Evolutionary conservation across 2,888 invertebrate species (phyloP).

Genomic region (Apodemia duryi): DNA sequence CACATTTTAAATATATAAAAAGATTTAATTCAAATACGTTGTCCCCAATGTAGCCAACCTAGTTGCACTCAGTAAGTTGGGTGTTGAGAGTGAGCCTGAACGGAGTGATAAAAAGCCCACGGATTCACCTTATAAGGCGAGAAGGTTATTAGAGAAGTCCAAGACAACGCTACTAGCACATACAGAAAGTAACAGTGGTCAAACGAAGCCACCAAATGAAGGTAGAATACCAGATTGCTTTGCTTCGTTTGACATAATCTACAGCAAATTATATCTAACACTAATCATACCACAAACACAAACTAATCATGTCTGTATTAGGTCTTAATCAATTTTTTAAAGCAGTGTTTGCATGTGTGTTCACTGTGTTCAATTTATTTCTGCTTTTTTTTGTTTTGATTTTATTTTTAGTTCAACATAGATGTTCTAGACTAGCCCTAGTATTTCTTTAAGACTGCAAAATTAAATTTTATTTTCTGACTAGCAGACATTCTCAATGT

Average conservation of each 20-base stretch:
- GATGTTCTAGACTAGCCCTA: not conserved
- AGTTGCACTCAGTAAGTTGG: slow-evolving; percentile 77
- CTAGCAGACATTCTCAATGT: not conserved
- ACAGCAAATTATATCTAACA: slow-evolving; percentile 54
- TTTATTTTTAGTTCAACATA: slow-evolving; percentile 3
- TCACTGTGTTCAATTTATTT: slow-evolving; percentile 43
- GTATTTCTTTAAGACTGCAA: not conserved
- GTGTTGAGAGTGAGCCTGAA: slow-evolving; percentile 68
- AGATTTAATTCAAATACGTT: slow-evolving; percentile 41
- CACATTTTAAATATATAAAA: slow-evolving; percentile 25
- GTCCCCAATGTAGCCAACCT: slow-evolving; percentile 67
- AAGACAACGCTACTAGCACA: slow-evolving; percentile 74
- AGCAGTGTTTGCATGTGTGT: slow-evolving; percentile 66
- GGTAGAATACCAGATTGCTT: slow-evolving; percentile 67
- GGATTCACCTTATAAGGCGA: slow-evolving; percentile 66
- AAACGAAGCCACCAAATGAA: slow-evolving; percentile 67
- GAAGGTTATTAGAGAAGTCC: slow-evolving; percentile 71
- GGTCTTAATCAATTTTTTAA: slow-evolving; percentile 41
- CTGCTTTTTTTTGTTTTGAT: slow-evolving; percentile 40
- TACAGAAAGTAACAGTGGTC: slow-evolving; percentile 72
- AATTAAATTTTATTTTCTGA: not conserved
- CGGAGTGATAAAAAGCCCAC: slow-evolving; percentile 64
- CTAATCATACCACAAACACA: slow-evolving; percentile 35
- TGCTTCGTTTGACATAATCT: slow-evolving; percentile 74
- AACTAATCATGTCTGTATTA: slow-evolving; percentile 29